These are phyloP conservation scores for Eupithecia centaureata DNA, from an alignment of 2,888 invertebrate species.

Conservation along the genomic window DNA sequence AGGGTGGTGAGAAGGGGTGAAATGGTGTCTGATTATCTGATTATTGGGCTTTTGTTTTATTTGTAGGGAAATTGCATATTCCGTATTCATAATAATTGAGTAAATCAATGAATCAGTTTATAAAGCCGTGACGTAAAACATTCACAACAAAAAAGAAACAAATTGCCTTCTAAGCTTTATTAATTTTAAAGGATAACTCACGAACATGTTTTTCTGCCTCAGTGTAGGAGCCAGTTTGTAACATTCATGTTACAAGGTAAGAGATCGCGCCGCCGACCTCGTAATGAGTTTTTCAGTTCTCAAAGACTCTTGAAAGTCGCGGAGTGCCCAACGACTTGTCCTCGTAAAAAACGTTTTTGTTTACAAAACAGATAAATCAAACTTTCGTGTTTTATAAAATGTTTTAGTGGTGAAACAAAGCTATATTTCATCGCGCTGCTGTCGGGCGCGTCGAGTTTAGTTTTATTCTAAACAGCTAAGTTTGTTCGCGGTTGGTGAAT, in stretches of 20 bases:
- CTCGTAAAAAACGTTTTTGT: conserved; percentile 19
- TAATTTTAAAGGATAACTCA: too few species aligned
- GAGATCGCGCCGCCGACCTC: not conserved
- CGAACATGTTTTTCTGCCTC: too few species aligned
- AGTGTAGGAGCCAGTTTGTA: too few species aligned
- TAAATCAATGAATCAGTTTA: too few species aligned
- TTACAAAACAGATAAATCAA: conserved; percentile 29
- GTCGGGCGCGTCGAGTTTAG: conserved; percentile 5
- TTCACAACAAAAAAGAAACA: too few species aligned
- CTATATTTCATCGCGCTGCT: conserved; percentile 12
- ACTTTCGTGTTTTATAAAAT: conserved; percentile 31
- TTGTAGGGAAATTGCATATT: too few species aligned
- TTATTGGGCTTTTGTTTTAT: too few species aligned
- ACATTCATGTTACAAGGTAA: too few species aligned
- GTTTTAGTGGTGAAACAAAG: conserved; percentile 24
- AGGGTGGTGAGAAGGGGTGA: not conserved
- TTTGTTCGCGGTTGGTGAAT: not conserved
- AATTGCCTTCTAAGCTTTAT: too few species aligned
- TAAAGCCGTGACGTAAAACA: too few species aligned
- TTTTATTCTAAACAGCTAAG: conserved; percentile 19
- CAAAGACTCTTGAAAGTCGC: conserved; percentile 18
- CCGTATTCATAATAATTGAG: too few species aligned
- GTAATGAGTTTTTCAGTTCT: conserved; percentile 7
- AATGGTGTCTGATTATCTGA: too few species aligned
- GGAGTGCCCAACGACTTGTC: conserved; percentile 24